Evolutionary conservation across 1,140 invertebrate species (phyloP).

Genomic region (Scaptomyza montana): DNA sequence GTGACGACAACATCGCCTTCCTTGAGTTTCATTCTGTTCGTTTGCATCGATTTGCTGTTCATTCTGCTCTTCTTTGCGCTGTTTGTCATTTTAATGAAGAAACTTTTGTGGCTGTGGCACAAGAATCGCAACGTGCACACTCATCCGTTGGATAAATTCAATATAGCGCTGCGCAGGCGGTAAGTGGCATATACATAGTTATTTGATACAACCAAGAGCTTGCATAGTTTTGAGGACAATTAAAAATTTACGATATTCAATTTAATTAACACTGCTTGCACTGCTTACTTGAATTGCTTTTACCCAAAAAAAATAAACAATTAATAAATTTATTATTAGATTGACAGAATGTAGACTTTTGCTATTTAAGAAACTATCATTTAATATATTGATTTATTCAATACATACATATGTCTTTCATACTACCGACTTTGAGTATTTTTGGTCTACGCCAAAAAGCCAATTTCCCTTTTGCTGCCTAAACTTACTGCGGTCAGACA

Average conservation of each 20-base stretch:
- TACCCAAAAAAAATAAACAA: too few relatives aligned
- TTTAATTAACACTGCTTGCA: too few relatives aligned
- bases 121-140: slow-evolving; percentile 82
- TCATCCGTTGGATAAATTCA: slow-evolving; percentile 82
- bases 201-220: background rate
- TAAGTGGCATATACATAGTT: slow-evolving; percentile 33
- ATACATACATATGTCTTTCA: background rate
- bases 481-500: slow-evolving; percentile 30
- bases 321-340: too few relatives aligned
- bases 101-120: slow-evolving; percentile 83
- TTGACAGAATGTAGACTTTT: too few relatives aligned
- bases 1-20: slow-evolving; percentile 44
- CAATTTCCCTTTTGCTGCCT: slow-evolving; percentile 47
- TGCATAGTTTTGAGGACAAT: background rate
- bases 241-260: background rate
- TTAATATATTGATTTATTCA: slow-evolving; percentile 8
- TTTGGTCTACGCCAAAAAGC: slow-evolving; percentile 19
- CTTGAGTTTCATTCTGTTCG: slow-evolving; percentile 79
- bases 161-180: slow-evolving; percentile 75
- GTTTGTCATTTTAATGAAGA: slow-evolving; percentile 84
- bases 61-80: slow-evolving; percentile 79
- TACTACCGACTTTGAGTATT: slow-evolving; percentile 2
- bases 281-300: too few relatives aligned
- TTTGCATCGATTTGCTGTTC: slow-evolving; percentile 80
- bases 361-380: background rate